These are phyloP conservation scores for Telmatochromis brachygnathus DNA, from an alignment of 2,113 vertebrate species.

Conservation along the genomic window DNA sequence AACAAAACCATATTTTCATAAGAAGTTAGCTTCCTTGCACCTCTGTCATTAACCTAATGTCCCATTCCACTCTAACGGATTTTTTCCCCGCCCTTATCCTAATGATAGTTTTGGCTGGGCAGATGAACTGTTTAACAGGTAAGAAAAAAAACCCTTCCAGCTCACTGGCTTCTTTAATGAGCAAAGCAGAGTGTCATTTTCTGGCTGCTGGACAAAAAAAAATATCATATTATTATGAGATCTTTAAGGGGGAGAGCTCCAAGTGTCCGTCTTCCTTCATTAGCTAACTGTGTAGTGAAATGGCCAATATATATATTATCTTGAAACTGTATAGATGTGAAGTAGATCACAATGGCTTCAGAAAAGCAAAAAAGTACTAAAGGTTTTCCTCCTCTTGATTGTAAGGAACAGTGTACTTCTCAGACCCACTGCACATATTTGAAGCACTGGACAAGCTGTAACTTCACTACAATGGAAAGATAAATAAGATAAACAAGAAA, in stretches of 20 bases:
- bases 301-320: background rate
- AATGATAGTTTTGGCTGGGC: slow-evolving; percentile 33
- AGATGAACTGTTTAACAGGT: slow-evolving; percentile 51
- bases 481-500: background rate
- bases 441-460: background rate
- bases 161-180: slow-evolving; percentile 53
- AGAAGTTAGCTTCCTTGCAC: background rate
- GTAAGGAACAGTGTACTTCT: background rate
- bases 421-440: background rate
- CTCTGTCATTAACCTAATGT: slow-evolving; percentile 32
- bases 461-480: background rate
- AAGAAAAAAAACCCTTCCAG: slow-evolving; percentile 3
- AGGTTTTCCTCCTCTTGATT: background rate
- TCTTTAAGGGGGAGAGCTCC: slow-evolving; percentile 29
- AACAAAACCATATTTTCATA: background rate
- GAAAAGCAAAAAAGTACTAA: background rate
- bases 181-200: slow-evolving; percentile 51
- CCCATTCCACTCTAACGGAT: slow-evolving; percentile 5
- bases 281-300: slow-evolving; percentile 14
- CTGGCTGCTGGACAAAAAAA: slow-evolving; percentile 49
- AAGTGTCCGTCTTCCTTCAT: slow-evolving; percentile 10
- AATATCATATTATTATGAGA: slow-evolving; percentile 42
- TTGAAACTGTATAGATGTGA: background rate
- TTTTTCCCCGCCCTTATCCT: slow-evolving; percentile 4
- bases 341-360: background rate